These are phyloP conservation scores for Thymallus thymallus DNA, from an alignment of 2,113 vertebrate genomes.

Conservation along the genomic window DNA sequence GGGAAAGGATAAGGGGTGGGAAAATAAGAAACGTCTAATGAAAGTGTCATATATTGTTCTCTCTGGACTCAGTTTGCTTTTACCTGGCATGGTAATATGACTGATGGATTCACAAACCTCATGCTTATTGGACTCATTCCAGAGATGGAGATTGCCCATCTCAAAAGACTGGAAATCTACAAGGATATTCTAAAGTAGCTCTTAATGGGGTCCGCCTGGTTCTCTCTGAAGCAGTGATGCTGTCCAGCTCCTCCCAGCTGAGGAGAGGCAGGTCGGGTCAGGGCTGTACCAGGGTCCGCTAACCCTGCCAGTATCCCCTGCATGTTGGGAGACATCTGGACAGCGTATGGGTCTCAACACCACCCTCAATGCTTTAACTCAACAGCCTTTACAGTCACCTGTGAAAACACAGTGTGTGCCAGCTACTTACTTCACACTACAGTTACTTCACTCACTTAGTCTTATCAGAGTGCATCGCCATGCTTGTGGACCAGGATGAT, in stretches of 20 bases:
- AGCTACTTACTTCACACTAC: constrained; percentile 26
- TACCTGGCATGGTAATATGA: not conserved
- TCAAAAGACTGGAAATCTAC: not conserved
- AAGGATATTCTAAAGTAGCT: not conserved
- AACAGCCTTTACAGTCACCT: constrained; percentile 40
- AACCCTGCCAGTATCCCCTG: constrained; percentile 24
- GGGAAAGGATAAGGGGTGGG: not conserved
- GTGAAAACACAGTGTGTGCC: constrained; percentile 35
- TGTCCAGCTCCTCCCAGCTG: not conserved
- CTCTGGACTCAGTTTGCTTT: not conserved
- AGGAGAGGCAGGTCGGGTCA: constrained; percentile 1
- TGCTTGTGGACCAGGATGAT: not conserved
- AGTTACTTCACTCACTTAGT: constrained; percentile 14
- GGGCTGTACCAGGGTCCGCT: not conserved
- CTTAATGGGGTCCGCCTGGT: not conserved
- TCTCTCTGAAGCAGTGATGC: not conserved
- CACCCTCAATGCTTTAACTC: constrained; percentile 30
- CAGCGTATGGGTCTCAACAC: constrained; percentile 42
- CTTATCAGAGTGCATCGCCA: constrained; percentile 15
- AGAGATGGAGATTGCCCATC: not conserved
- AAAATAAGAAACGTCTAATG: too few species aligned
- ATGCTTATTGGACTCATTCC: not conserved
- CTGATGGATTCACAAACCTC: not conserved
- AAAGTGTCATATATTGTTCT: not conserved
- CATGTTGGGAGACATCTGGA: constrained; percentile 64